Percentiles rank a stretch among this genome's conserved stretches.
Evolutionary conservation across 1,140 invertebrate species (phyloP).

Genomic region (Halyomorpha halys): DNA sequence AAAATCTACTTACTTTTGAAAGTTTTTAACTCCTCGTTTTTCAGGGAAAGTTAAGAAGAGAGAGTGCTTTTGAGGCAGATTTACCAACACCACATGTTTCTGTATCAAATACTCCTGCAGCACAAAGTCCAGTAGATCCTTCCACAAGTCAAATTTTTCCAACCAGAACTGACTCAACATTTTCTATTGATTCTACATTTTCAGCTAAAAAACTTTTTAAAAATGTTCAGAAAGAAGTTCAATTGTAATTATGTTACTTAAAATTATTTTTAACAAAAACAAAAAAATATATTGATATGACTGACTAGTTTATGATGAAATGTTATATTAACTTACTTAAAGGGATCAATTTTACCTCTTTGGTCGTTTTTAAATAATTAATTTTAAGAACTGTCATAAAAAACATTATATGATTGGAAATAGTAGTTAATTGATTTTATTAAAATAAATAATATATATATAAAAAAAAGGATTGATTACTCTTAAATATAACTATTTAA

Average conservation of each 20-base stretch:
- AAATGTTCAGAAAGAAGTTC: conserved; percentile 25
- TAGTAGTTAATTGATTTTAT: too few relatives aligned
- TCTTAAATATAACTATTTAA: too few relatives aligned
- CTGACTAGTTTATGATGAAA: conserved; percentile 11
- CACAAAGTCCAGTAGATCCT: conserved; percentile 21
- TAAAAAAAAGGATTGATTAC: too few relatives aligned
- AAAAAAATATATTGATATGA: not conserved
- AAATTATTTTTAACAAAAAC: not conserved
- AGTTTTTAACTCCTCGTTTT: too few relatives aligned
- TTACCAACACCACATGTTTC: conserved; percentile 36
- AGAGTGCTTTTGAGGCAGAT: conserved; percentile 45
- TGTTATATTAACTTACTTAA: not conserved
- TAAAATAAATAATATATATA: too few relatives aligned
- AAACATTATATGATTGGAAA: too few relatives aligned
- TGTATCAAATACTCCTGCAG: conserved; percentile 12
- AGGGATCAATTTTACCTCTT: conserved; percentile 7
- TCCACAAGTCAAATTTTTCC: not conserved
- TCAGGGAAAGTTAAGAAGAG: conserved; percentile 36
- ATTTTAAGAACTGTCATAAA: too few relatives aligned
- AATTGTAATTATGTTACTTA: conserved; percentile 14
- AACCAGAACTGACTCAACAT: conserved; percentile 4
- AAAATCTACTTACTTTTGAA: too few relatives aligned
- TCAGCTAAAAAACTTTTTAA: conserved; percentile 20
- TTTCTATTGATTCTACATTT: conserved; percentile 19
- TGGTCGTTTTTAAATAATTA: too few relatives aligned